Evolutionary conservation across 1,140 invertebrate species (phyloP).

Genomic region (Heliconius eleuchia): DNA sequence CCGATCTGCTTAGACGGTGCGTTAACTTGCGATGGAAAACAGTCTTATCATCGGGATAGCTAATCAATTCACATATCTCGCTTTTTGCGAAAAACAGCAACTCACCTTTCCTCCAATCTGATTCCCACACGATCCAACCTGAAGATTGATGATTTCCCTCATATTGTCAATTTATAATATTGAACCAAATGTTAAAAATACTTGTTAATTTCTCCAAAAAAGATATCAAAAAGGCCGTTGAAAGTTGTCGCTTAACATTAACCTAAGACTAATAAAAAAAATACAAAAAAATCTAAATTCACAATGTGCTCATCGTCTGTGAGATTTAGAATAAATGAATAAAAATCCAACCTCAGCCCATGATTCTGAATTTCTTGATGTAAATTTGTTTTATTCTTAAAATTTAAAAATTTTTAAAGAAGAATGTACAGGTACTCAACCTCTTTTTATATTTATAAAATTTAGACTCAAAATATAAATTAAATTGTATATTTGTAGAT

Average conservation of each 20-base stretch:
- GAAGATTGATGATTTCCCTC: conserved; percentile 74
- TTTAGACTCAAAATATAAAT: neutral
- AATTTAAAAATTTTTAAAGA: conserved; percentile 39
- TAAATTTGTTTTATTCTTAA: conserved; percentile 2
- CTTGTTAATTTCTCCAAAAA: conserved; percentile 70
- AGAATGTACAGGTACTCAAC: neutral
- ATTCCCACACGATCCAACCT: conserved; percentile 72
- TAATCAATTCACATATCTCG: too few species aligned
- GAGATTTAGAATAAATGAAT: conserved; percentile 68
- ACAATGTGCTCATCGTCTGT: conserved; percentile 67
- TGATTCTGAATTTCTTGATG: neutral
- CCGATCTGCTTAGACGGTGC: too few species aligned
- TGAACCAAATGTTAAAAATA: conserved; percentile 37
- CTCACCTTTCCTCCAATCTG: conserved; percentile 74
- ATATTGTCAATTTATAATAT: conserved; percentile 71
- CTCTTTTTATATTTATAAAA: neutral
- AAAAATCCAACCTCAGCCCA: neutral
- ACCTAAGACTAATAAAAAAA: conserved; percentile 73
- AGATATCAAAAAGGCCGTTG: conserved; percentile 48
- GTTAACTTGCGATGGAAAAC: neutral
- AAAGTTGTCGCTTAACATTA: conserved; percentile 72
- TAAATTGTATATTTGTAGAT: too few species aligned
- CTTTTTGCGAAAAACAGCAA: too few species aligned
- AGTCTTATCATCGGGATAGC: too few species aligned
- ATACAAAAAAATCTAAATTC: conserved; percentile 67